phyloP scores from a whole-genome alignment of 1,140 invertebrate genomes.

The Mycetomoellerius zeteki region DNA sequence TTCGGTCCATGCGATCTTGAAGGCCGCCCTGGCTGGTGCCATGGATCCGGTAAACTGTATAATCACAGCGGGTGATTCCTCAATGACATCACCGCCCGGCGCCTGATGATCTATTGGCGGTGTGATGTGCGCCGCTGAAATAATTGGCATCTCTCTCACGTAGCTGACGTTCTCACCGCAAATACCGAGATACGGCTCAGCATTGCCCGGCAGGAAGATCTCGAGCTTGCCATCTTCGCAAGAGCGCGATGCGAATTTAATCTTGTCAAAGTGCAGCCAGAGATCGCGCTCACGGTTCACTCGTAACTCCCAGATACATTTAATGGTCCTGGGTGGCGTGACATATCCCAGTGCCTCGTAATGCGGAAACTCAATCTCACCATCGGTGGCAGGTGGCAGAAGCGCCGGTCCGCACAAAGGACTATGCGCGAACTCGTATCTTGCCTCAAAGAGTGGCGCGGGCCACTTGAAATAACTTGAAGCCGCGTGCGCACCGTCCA shows the following conservation, averaged over 20 bases:
- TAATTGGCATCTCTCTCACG: slow-evolving; percentile 92
- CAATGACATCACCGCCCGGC: not conserved
- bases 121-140: slow-evolving; percentile 91
- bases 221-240: slow-evolving; percentile 95
- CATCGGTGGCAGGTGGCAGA: slow-evolving; percentile 92
- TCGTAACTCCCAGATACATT: slow-evolving; percentile 95
- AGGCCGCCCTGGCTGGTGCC: slow-evolving; percentile 92
- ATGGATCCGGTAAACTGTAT: slow-evolving; percentile 91
- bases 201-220: slow-evolving; percentile 90
- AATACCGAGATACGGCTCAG: slow-evolving; percentile 92
- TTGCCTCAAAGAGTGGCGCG: slow-evolving; percentile 93
- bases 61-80: slow-evolving; percentile 89
- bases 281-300: slow-evolving; percentile 93
- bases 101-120: slow-evolving; percentile 84
- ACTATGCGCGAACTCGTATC: slow-evolving; percentile 95
- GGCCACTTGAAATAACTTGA: slow-evolving; percentile 95
- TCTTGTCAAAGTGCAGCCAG: slow-evolving; percentile 95
- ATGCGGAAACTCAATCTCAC: slow-evolving; percentile 94
- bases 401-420: slow-evolving; percentile 94
- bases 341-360: slow-evolving; percentile 93
- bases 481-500: slow-evolving; percentile 93
- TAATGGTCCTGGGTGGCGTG: slow-evolving; percentile 91
- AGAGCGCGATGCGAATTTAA: slow-evolving; percentile 92
- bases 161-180: slow-evolving; percentile 94
- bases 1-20: slow-evolving; percentile 96